Percentiles rank a stretch among this genome's conserved stretches.
Conservation (phyloP, 2,113 vertebrate species). For the Cephalopterus ornatus region DNA sequence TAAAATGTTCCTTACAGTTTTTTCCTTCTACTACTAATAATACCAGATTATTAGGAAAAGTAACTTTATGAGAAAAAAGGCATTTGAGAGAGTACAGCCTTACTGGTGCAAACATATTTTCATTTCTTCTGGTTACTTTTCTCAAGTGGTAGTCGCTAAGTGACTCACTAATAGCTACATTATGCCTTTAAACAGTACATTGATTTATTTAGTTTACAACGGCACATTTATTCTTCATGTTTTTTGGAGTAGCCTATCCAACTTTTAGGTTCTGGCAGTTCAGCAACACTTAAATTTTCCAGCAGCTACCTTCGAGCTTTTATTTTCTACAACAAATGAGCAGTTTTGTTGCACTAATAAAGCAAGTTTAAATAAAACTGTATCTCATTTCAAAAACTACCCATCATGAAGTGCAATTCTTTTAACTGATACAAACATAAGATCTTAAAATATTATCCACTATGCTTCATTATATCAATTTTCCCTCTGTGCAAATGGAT, state of each 20-base stretch:
- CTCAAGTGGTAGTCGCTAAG: neutral
- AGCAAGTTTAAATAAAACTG: neutral
- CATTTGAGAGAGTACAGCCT: neutral
- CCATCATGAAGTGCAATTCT: neutral
- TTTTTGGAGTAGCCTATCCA: neutral
- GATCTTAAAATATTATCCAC: neutral
- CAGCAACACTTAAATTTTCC: neutral
- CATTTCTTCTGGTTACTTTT: conserved; percentile 1
- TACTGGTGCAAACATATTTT: neutral
- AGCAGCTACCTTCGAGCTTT: neutral
- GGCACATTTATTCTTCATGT: neutral
- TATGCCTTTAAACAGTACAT: neutral
- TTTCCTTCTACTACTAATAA: neutral
- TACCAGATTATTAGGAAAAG: neutral
- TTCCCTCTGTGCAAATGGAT: neutral
- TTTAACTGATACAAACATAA: neutral
- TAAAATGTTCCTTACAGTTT: neutral
- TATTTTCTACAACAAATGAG: neutral
- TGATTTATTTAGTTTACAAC: neutral
- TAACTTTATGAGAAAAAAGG: neutral
- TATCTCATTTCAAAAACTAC: neutral
- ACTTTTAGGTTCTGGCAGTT: neutral
- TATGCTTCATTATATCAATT: neutral
- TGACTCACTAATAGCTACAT: conserved; percentile 26
- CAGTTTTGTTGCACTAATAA: neutral